A percentile compares a stretch with the other conserved stretches of the same genome.
phyloP scores from a whole-genome alignment of 2,797 vertebrate species.

The Sebastes flavidus region DNA sequence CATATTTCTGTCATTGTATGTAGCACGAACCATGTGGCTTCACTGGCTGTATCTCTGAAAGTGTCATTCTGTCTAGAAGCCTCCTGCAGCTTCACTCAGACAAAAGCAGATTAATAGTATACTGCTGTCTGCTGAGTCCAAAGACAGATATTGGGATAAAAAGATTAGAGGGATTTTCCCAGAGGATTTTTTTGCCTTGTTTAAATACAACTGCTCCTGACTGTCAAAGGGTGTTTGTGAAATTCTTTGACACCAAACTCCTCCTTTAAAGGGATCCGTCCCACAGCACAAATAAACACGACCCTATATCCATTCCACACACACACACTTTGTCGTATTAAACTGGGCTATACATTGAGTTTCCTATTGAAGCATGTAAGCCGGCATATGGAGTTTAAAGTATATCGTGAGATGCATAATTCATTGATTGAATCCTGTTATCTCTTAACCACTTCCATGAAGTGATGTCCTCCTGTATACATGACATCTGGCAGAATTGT shows the following conservation, averaged over 20 bases:
- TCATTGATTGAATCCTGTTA: conserved; percentile 3
- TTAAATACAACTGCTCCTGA: conserved; percentile 77
- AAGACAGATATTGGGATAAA: conserved; percentile 80
- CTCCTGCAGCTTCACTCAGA: conserved; percentile 61
- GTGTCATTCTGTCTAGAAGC: conserved; percentile 66
- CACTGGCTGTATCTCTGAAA: conserved; percentile 48
- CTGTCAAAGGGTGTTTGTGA: conserved; percentile 77
- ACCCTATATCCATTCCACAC: background rate
- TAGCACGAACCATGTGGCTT: conserved; percentile 35
- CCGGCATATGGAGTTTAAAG: background rate
- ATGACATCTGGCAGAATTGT: background rate
- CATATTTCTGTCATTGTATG: conserved; percentile 33
- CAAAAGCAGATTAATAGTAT: conserved; percentile 76
- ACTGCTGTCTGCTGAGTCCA: conserved; percentile 69
- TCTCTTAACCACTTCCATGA: background rate
- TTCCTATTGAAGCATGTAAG: background rate
- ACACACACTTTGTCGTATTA: background rate
- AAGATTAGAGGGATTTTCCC: conserved; percentile 80
- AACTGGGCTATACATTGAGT: background rate
- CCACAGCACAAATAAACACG: conserved; percentile 54
- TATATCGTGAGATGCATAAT: conserved; percentile 24
- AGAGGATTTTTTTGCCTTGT: conserved; percentile 70
- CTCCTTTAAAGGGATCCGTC: conserved; percentile 60
- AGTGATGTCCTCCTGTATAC: background rate
- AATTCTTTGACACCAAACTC: conserved; percentile 70